Conservation (phyloP, 2,888 invertebrate species). For the Caenorhabditis panamensis region DNA sequence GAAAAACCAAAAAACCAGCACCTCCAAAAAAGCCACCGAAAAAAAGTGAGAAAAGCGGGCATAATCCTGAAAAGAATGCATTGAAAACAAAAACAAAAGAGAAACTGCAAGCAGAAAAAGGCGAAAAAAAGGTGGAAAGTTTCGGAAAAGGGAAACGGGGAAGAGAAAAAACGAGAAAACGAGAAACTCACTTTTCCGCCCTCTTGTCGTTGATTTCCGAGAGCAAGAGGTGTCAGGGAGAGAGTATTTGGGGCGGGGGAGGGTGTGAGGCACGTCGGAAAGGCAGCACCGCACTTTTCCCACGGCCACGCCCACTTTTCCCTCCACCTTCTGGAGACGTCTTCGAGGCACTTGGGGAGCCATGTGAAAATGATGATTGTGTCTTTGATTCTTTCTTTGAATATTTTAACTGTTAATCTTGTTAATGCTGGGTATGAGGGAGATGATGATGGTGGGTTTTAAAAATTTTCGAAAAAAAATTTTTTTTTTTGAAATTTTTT, state of each 20-base stretch:
- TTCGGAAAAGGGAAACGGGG: neutral
- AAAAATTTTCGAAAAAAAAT: neutral
- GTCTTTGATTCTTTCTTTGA: conserved; percentile 3
- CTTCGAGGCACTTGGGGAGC: neutral
- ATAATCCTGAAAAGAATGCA: conserved; percentile 3
- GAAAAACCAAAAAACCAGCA: neutral
- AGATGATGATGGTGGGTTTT: conserved; percentile 18
- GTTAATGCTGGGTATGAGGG: neutral
- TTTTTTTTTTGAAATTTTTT: neutral
- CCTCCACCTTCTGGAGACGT: conserved; percentile 45
- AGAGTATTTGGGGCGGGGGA: conserved; percentile 11
- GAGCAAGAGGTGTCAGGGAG: conserved; percentile 1
- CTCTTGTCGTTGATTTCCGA: conserved; percentile 11
- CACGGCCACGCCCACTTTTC: conserved; percentile 52
- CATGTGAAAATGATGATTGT: conserved; percentile 30
- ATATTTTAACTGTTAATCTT: neutral
- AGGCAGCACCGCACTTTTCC: neutral
- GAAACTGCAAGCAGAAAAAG: too few relatives aligned
- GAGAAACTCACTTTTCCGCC: neutral
- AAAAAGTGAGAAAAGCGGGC: neutral
- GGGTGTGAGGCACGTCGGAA: neutral
- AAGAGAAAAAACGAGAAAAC: neutral
- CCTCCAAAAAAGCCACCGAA: neutral
- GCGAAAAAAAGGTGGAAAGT: neutral
- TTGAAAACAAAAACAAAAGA: neutral